These are phyloP conservation scores for Artemia sinica DNA, from an alignment of 2,888 invertebrate species.

Conservation along the genomic window DNA sequence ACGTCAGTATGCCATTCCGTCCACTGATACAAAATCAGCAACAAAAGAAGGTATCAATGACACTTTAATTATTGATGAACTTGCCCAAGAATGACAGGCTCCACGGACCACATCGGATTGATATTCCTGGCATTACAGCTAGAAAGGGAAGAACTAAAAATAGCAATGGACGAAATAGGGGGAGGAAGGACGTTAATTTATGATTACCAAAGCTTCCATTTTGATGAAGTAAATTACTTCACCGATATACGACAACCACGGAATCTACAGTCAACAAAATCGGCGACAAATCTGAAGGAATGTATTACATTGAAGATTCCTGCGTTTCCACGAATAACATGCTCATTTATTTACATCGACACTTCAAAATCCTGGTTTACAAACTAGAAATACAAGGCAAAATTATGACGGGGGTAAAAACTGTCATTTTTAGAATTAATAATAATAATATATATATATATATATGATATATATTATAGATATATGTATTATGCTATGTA, in stretches of 20 bases:
- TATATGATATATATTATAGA: no score
- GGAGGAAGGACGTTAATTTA: neutral
- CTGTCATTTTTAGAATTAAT: no score
- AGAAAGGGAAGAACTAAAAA: conserved; percentile 30
- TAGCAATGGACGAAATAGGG: no score
- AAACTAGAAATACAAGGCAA: conserved; percentile 41
- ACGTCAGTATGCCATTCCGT: conserved; percentile 51
- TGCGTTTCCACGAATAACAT: conserved; percentile 70
- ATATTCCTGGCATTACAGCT: conserved; percentile 76
- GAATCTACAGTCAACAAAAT: conserved; percentile 51
- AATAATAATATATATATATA: no score
- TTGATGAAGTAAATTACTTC: conserved; percentile 33
- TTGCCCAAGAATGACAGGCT: conserved; percentile 76
- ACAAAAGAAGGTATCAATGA: conserved; percentile 76
- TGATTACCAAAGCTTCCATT: conserved; percentile 42
- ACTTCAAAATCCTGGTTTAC: conserved; percentile 75
- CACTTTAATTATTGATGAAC: conserved; percentile 69
- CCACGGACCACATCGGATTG: conserved; percentile 75
- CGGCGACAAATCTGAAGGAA: conserved; percentile 69
- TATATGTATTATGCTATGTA: no score
- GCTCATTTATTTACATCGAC: conserved; percentile 74
- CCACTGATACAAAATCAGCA: conserved; percentile 51
- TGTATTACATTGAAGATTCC: conserved; percentile 75
- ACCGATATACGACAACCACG: conserved; percentile 49
- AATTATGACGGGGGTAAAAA: no score